Base-by-base conservation (phyloP, 2,113 vertebrate genomes). In the Sebastes schlegelii region DNA sequence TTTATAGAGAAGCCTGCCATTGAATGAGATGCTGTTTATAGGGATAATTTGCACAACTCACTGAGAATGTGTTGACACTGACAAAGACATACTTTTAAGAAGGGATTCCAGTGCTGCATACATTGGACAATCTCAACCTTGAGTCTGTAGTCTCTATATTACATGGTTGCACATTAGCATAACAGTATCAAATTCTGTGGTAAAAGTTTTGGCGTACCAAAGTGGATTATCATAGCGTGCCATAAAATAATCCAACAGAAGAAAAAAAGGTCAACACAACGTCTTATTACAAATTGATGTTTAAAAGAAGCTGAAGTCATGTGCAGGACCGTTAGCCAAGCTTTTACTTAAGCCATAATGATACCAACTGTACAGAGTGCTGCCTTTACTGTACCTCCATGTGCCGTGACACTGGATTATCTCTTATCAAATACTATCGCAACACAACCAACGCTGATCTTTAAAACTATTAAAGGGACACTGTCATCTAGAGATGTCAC, bases 371-470 rank as follows among this genome's bases (percentile, higher is more conserved):
- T 58, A 45, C 45, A 49, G 16, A 10, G 8, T 3, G 21, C 23
- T 64, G 17, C 61, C 4, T 67, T 77, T 12, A 61, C 4, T 67
- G 72, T 12, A 61, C 19, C 52, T 52, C 0, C 4, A 34, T 66
- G 75, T 42, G 34, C 19, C n/a, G 65, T 19, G 21, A 58, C n/a
- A 58, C 34, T 67, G n/a, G 19, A 14, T 68, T 61, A 63, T 68
- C 8, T 78, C 4, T 75, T 75, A 64, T 83, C 74, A 85, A n/a
- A 78, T 34, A 23, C 42, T 34, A 88, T 84, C 12, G 21, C 3
- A 55, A 77, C 43, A 80, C 0, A 71, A 21, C 45, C 40, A 34
- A 17, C 11, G 0, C 4, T 86, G 85, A 89, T 81, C 79, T 86
- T 83, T 83, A 83, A 66, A 83, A 46, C 34, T 0, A 46, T 19